Conservation (phyloP, 2,797 vertebrate species). For the Cygnus olor region DNA sequence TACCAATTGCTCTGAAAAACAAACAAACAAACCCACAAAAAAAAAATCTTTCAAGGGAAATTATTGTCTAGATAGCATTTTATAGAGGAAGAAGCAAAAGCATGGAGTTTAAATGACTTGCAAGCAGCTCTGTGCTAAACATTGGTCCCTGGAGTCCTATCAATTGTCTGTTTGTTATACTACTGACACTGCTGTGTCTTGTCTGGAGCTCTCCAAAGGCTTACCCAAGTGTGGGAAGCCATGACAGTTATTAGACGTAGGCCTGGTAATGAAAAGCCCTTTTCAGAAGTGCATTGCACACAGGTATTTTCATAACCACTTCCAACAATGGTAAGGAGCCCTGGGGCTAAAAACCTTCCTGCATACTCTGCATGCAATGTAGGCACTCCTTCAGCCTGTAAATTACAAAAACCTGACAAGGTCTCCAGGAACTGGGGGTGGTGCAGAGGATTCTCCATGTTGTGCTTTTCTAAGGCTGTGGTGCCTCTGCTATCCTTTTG, state of each 20-base stretch:
- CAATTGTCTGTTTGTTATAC: background rate
- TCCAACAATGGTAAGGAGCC: background rate
- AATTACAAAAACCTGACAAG: background rate
- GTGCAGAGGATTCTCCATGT: background rate
- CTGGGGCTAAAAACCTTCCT: background rate
- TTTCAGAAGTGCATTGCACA: background rate
- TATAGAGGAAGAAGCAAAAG: background rate
- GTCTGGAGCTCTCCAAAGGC: slow-evolving; percentile 1
- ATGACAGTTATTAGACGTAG: background rate
- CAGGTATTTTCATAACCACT: background rate
- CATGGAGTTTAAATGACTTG: background rate
- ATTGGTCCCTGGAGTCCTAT: background rate
- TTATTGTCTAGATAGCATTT: background rate
- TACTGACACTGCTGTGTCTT: background rate
- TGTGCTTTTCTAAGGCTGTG: background rate
- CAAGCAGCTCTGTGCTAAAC: background rate
- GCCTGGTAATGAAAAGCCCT: background rate
- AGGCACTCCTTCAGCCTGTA: background rate
- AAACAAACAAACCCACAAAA: no score
- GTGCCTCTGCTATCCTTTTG: background rate
- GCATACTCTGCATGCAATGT: background rate
- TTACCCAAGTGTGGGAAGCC: background rate
- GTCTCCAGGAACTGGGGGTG: background rate
- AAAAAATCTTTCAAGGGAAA: background rate
- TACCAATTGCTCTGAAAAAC: background rate